A percentile compares a stretch with the other conserved stretches of the same genome.
phyloP scores from a whole-genome alignment of 1,140 invertebrate genomes.

The Oreohelix idahoensis region DNA sequence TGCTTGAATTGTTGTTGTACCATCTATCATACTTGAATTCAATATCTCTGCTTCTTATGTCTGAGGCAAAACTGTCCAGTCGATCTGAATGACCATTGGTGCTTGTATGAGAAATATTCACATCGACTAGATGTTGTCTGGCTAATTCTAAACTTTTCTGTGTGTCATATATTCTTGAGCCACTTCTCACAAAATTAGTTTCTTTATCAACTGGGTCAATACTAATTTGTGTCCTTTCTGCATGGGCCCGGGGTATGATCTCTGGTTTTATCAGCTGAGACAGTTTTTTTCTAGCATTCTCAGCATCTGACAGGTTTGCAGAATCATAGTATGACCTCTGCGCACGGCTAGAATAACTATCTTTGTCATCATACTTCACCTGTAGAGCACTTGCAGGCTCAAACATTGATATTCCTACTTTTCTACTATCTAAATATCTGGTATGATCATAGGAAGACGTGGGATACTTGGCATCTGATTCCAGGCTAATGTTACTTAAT shows the following conservation, averaged over 20 bases:
- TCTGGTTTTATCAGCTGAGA: conserved; percentile 9
- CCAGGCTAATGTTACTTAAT: neutral
- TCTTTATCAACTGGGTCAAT: conserved; percentile 9
- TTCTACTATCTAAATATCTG: conserved; percentile 12
- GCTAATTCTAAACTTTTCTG: conserved; percentile 20
- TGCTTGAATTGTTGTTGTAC: neutral
- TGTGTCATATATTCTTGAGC: conserved; percentile 17
- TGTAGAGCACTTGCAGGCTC: neutral
- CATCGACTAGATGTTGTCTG: neutral
- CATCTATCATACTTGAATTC: neutral
- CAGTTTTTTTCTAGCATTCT: conserved; percentile 22
- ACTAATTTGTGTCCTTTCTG: neutral
- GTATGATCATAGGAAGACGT: neutral
- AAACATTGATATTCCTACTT: neutral
- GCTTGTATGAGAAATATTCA: neutral
- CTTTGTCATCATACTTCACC: conserved; percentile 8
- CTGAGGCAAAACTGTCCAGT: neutral
- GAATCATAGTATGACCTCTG: neutral
- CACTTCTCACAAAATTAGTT: neutral
- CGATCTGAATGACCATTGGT: neutral
- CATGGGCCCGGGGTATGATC: neutral
- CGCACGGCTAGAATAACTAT: neutral
- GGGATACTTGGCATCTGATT: conserved; percentile 25
- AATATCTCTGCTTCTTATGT: neutral
- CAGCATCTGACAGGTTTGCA: neutral